Evolutionary conservation across 2,113 vertebrate genomes (phyloP), one percentile per base, ranked within the genome.

Genomic region (Pandion haliaetus): DNA sequence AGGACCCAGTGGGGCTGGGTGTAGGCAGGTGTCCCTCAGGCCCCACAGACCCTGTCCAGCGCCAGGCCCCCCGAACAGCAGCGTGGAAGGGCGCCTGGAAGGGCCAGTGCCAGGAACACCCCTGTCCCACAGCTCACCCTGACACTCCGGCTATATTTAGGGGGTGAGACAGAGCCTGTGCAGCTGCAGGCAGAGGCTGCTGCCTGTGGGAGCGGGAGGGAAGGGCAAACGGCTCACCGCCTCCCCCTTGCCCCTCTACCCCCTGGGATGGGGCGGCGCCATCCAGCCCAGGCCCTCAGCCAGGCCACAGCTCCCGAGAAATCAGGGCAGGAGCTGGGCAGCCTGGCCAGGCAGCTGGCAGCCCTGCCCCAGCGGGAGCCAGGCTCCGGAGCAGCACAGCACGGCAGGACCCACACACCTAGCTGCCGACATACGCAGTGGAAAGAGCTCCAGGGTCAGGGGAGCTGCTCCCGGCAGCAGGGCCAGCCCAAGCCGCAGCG

Each of bases 61-160:
- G 8, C 40, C 94, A 78, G 61, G 4, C 4, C 13, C 25, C 15
- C 3, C 2, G 2, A 2, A 6, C 14, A 34, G 5, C 20, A 54
- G 58, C 12, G 5, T 58, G 12, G 82, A 32, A 45, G 10, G 18
- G n/a, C 0, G 18, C 40, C 66, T 17, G 0, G 57, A 40, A 52
- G 20, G 40, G 17, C 34, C 16, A 4, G 34, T 45, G 92, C 86
- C 95, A 95, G 95, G 59, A 79, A 34, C 18, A 13, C 1, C 45
- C 20, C 24, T 1, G 4, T 26, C 42, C 42, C 20, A 3, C n/a
- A 5, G 2, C 81, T 63, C 23, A 2, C 44, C 49, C 89, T 34
- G 83, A 21, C 38, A 14, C 62, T 25, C 49, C 2, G 14, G 18
- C 93, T 97, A 97, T 95, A 90, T 97, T 97, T 97, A 97, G 96